Evolutionary conservation across 1,140 invertebrate genomes (phyloP), one percentile per base, ranked within the genome.

Genomic region (Lamellibrachia luymesi): DNA sequence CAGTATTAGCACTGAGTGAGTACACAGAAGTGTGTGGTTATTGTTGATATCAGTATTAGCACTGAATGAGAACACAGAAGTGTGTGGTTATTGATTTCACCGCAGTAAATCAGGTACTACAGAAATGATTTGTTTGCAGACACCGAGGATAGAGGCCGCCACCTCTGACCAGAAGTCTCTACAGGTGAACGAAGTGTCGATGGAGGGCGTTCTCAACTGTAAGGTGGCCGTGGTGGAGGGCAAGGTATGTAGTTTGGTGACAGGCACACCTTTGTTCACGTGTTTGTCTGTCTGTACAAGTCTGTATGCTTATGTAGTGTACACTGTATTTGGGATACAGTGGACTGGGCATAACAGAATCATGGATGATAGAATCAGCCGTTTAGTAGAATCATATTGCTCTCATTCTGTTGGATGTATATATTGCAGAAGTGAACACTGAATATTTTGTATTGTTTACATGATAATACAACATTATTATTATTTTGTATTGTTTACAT

Each of bases 181-280:
- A 22, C 50, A 89, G 50, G 38, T 93, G 17, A 56, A 49, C 6
- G 95, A 96, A 38, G 94, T 96, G 2, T 93, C 94, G 5, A 95
- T 95, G 51, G 97, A 98, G 96, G 98, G 98, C 90, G 97, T 97
- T 93, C 97, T 98, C 93, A 97, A 98, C 94, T 97, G 98, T 94
- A 98, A 98, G 96, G 97, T 98, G 94, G 97, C 98, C 90, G 97
- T 96, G 52, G 94, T 95, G 25, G 96, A 96, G 92, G 96, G 96
- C 51, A 96, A 95, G 95, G 95, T 93, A 89, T 8, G 52, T 90
- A 50, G 49, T 4, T 51, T 91, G 64, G 38, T 38, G 38, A 38
- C 38, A 38, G 38, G 38, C 25, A 80, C 64, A 56, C 52, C 38
- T 56, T 7, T 13, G 52, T 56, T 0, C 52, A 56, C 52, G 1